These are phyloP conservation scores for Hermetia illucens DNA, from an alignment of 1,140 invertebrate genomes.

Conservation along the genomic window DNA sequence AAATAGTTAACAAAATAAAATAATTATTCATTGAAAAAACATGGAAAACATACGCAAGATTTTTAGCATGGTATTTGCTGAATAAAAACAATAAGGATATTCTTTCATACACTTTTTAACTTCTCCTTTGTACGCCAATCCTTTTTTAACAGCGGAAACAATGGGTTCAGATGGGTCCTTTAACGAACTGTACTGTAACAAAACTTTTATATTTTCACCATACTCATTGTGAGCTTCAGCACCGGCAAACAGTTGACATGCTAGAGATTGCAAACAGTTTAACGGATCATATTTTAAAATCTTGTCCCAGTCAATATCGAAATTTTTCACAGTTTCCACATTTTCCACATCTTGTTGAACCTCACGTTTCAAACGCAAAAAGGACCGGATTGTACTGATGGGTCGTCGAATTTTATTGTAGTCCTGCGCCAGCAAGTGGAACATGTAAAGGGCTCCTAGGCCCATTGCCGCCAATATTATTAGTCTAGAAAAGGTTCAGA, in stretches of 20 bases:
- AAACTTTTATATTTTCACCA: conserved; percentile 18
- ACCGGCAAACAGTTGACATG: conserved; percentile 26
- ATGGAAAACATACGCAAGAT: conserved; percentile 24
- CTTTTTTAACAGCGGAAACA: conserved; percentile 21
- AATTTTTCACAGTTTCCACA: conserved; percentile 12
- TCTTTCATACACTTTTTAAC: conserved; percentile 21
- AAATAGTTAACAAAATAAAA: too few relatives aligned
- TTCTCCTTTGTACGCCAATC: conserved; percentile 14
- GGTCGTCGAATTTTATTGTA: conserved; percentile 29
- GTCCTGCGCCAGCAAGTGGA: conserved; percentile 34
- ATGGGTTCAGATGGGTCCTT: conserved; percentile 20
- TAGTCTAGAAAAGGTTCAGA: conserved; percentile 14
- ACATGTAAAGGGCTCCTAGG: conserved; percentile 32
- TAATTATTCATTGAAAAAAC: too few relatives aligned
- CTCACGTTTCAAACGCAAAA: conserved; percentile 10
- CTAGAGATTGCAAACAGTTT: conserved; percentile 25
- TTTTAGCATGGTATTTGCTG: conserved; percentile 25
- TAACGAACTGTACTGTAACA: conserved; percentile 18
- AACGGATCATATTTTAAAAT: conserved; percentile 26
- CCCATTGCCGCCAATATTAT: conserved; percentile 29
- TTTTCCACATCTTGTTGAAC: conserved; percentile 3
- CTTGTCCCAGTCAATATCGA: conserved; percentile 18
- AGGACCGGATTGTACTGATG: conserved; percentile 15
- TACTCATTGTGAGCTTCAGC: conserved; percentile 15
- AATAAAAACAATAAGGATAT: conserved; percentile 27